Evolutionary conservation across 2,113 vertebrate species (phyloP), one percentile per base, ranked within the genome.

Genomic region (Platichthys stellatus): DNA sequence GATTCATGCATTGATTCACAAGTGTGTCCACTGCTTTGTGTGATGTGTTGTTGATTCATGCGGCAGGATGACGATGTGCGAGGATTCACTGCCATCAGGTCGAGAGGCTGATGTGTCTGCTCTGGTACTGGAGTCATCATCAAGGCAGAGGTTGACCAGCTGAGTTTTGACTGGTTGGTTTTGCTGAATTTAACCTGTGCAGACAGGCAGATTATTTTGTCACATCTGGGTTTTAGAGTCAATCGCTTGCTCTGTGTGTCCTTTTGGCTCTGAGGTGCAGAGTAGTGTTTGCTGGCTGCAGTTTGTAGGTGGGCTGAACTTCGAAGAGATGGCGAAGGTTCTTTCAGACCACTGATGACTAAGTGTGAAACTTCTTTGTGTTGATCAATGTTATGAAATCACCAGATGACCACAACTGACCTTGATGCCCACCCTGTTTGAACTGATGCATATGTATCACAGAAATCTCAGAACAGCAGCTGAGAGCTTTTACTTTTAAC

Each of bases 31-130:
- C 28, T 72, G 69, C 69, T 72, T 43, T 12, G 71, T 60, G 47
- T 49, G 74, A 65, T 68, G 63, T 49, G 67, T 40, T 70, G 74
- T 54, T 79, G 79, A 88, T 80, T 88, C 87, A 81, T 68, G 67
- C 40, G 35, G 62, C 6, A 15, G 53, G 51, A 68, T 68, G 78
- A 69, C 40, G 43, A 40, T 28, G 72, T 71, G 70, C 35, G 76
- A 77, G 74, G 59, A 58, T 76, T 76, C 23, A 20, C 62, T 18
- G 57, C 63, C 71, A 23, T 88, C 43, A 1, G 49, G 77, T 79
- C 64, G 31, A n/a, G 24, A 74, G 62, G 57, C 57, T 45, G 68
- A 51, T 8, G 47, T 4, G 47, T 6, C 15, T 18, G 47, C 47
- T 51, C 4, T 51, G 5, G 47, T 6, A 18, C 38, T 9, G 43